phyloP scores from a whole-genome alignment of 2,113 vertebrate species.

The Eclectus roratus region DNA sequence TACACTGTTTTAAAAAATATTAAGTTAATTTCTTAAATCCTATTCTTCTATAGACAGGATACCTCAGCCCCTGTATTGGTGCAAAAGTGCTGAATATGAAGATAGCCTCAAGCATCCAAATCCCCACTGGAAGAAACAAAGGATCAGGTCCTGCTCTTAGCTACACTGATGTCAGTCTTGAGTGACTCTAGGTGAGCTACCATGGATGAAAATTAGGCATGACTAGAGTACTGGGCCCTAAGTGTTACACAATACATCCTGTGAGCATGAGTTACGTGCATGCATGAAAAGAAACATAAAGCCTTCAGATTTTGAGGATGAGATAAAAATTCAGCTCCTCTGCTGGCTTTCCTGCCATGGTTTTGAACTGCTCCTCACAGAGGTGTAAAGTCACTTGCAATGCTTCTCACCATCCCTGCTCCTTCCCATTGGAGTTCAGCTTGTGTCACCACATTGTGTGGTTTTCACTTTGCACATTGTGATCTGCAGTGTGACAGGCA shows the following conservation, averaged over 20 bases:
- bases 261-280: rapidly evolving
- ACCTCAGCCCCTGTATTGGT: neutral
- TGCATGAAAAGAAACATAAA: neutral
- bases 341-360: neutral
- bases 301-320: neutral
- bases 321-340: neutral
- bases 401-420: neutral
- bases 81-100: neutral
- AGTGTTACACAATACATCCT: rapidly evolving
- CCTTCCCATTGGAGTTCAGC: neutral
- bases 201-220: neutral
- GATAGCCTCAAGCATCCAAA: neutral
- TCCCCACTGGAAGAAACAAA: neutral
- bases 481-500: neutral
- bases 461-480: rapidly evolving
- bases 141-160: neutral
- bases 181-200: neutral
- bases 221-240: neutral
- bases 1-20: neutral
- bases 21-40: neutral
- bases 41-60: neutral
- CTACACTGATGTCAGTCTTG: neutral
- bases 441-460: rapidly evolving
- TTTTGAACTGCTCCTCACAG: neutral
- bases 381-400: neutral